Evolutionary conservation across 2,888 invertebrate species (phyloP).

Genomic region (Thysanoteuthis rhombus): DNA sequence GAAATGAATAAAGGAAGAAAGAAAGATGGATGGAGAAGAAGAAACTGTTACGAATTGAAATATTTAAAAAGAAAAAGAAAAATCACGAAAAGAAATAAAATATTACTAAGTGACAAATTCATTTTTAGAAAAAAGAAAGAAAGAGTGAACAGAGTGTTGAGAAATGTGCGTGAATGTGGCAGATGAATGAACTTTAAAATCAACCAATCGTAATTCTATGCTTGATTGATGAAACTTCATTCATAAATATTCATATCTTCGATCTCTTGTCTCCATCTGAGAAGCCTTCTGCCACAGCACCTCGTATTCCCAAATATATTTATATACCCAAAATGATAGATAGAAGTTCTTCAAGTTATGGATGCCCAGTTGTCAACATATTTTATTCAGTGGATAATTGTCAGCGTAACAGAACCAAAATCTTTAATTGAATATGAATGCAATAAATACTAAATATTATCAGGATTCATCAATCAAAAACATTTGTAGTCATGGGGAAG

Average conservation of each 20-base stretch:
- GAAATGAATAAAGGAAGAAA: too few relatives aligned
- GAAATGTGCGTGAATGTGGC: background rate
- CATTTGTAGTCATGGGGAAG: too few relatives aligned
- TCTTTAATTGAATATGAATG: background rate
- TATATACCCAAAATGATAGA: background rate
- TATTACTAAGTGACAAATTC: too few relatives aligned
- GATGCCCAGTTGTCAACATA: background rate
- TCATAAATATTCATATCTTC: background rate
- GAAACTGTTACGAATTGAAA: background rate
- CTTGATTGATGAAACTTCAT: background rate
- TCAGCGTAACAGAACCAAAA: background rate
- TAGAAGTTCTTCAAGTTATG: background rate
- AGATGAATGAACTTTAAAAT: background rate
- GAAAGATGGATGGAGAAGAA: too few relatives aligned
- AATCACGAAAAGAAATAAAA: background rate
- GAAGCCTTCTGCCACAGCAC: background rate
- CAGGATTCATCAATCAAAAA: too few relatives aligned
- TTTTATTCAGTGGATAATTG: background rate
- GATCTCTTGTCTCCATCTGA: background rate
- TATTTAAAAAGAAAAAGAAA: accelerated
- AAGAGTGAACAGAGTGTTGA: background rate
- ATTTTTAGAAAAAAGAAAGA: too few relatives aligned
- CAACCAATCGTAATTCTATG: background rate
- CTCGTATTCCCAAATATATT: background rate
- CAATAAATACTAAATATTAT: background rate